Conservation (phyloP, 1,140 invertebrate species). For the Bombus ignitus region DNA sequence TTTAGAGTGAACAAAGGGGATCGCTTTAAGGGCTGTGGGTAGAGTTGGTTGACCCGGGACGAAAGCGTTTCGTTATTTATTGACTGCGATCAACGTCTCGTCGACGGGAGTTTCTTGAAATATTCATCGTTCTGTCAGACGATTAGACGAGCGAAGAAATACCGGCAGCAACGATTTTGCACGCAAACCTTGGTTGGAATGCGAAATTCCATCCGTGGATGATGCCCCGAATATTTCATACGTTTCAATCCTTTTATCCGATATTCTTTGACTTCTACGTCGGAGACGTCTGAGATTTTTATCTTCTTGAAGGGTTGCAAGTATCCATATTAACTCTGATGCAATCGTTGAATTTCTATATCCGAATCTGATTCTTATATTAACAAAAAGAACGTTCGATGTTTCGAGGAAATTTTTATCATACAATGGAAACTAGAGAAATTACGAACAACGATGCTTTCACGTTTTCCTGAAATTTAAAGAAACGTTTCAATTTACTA, state of each 20-base stretch:
- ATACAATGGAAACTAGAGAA: background rate
- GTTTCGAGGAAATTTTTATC: no score
- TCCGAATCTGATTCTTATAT: no score
- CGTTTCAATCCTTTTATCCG: background rate
- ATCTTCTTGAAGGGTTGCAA: background rate
- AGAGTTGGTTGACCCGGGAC: constrained; percentile 31
- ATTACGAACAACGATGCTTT: background rate
- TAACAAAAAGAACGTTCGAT: background rate
- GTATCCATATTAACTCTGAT: no score
- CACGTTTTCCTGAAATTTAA: background rate
- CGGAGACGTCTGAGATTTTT: background rate
- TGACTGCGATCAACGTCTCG: constrained; percentile 43
- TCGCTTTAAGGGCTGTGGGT: background rate
- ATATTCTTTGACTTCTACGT: background rate
- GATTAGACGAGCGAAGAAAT: constrained; percentile 33
- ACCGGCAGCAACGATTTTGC: background rate
- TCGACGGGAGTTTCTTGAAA: constrained; percentile 18
- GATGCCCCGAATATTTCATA: constrained; percentile 7
- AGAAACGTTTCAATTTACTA: no score
- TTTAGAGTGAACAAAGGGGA: background rate
- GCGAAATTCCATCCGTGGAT: background rate
- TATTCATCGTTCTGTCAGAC: constrained; percentile 17
- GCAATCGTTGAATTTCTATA: background rate
- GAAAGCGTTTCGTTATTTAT: constrained; percentile 27
- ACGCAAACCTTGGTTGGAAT: background rate